Percentiles rank a stretch among this genome's conserved stretches.
phyloP scores from a whole-genome alignment of 2,888 invertebrate species.

The Cylloceria caligata region DNA sequence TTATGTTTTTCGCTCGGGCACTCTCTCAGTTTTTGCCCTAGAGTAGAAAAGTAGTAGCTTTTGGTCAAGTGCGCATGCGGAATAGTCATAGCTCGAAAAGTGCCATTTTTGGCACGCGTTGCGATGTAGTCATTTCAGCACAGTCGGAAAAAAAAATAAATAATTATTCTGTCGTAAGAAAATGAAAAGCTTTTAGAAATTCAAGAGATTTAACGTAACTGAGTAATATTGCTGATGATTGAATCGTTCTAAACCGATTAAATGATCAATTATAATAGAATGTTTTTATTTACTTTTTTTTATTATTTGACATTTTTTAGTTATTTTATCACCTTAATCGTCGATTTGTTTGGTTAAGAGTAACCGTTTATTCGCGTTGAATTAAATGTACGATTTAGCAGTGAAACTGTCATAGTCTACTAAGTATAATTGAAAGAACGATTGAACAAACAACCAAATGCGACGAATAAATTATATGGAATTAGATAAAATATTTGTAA shows the following conservation, averaged over 20 bases:
- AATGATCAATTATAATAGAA: too few relatives aligned
- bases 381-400: background rate
- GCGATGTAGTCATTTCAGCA: too few relatives aligned
- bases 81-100: too few relatives aligned
- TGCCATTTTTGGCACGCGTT: too few relatives aligned
- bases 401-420: conserved; percentile 4
- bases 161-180: background rate
- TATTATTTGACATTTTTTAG: background rate
- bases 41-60: too few relatives aligned
- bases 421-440: conserved; percentile 1
- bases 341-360: background rate
- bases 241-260: background rate
- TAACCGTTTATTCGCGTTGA: background rate
- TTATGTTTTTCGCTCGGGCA: too few relatives aligned
- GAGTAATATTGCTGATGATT: too few relatives aligned
- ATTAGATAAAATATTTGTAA: conserved; percentile 42
- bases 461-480: conserved; percentile 31
- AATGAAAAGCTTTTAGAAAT: background rate
- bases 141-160: too few relatives aligned
- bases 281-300: too few relatives aligned
- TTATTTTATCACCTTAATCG: background rate
- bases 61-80: too few relatives aligned
- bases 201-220: too few relatives aligned
- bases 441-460: conserved; percentile 13
- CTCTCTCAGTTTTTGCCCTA: too few relatives aligned